Evolutionary conservation across 2,797 vertebrate genomes (phyloP).

Genomic region (Scomberomorus guttatus): DNA sequence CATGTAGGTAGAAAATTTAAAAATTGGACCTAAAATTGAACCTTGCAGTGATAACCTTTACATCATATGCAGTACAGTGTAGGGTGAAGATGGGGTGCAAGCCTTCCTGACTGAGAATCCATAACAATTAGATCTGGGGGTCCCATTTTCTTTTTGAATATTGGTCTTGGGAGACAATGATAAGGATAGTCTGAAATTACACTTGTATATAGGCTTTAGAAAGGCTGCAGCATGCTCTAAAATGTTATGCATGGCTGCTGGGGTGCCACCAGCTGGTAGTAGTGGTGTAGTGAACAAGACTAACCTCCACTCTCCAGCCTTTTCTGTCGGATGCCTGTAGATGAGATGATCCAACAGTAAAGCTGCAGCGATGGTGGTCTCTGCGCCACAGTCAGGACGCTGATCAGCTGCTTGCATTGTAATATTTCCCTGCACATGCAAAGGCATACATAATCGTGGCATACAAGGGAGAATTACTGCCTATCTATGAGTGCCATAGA

Average conservation of each 20-base stretch:
- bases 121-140: neutral
- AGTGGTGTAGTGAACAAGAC: constrained; percentile 33
- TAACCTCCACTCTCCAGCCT: neutral
- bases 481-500: neutral
- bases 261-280: constrained; percentile 56
- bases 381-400: neutral
- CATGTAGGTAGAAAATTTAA: too few species aligned
- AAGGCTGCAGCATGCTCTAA: neutral
- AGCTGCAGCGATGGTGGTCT: neutral
- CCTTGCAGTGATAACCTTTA: too few species aligned
- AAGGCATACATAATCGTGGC: too few species aligned
- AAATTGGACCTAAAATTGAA: too few species aligned
- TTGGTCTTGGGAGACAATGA: neutral
- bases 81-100: neutral
- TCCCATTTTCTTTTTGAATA: neutral
- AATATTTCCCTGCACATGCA: too few species aligned
- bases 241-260: neutral
- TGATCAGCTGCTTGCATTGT: neutral
- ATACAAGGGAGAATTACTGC: too few species aligned
- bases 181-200: neutral
- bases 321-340: neutral
- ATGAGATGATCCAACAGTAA: neutral
- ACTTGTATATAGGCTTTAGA: neutral
- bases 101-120: neutral
- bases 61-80: neutral